These are phyloP conservation scores for Bos taurus DNA, from an alignment of 2,113 vertebrate species.

Conservation along the genomic window ARS-UCD2.0 NC_037333.1:77056501-77057000, in stretches of 20 bases:
- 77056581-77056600: slow-evolving; percentile 50
- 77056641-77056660: slow-evolving; percentile 35
- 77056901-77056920: background rate
- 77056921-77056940: slow-evolving; percentile 33
- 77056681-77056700: background rate
- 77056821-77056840: background rate
- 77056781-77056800: background rate
- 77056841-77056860: background rate
- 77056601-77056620: slow-evolving; percentile 45
- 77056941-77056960: slow-evolving; percentile 52
- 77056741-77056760: background rate
- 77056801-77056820: background rate
- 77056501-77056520: slow-evolving; percentile 28
- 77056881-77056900: background rate
- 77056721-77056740: background rate
- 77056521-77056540: slow-evolving; percentile 35
- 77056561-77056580: slow-evolving; percentile 41
- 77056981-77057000: slow-evolving; percentile 46
- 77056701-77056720: background rate
- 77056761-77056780: background rate
- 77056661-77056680: slow-evolving; percentile 24
- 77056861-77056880: background rate
- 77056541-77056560: background rate
- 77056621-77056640: slow-evolving; percentile 33
- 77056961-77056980: slow-evolving; percentile 39